Percentiles rank a stretch among this genome's conserved stretches.
These are phyloP conservation scores for Alcedo quadribrachys DNA, from an alignment of 2,797 vertebrate species.

Conservation along the genomic window DNA sequence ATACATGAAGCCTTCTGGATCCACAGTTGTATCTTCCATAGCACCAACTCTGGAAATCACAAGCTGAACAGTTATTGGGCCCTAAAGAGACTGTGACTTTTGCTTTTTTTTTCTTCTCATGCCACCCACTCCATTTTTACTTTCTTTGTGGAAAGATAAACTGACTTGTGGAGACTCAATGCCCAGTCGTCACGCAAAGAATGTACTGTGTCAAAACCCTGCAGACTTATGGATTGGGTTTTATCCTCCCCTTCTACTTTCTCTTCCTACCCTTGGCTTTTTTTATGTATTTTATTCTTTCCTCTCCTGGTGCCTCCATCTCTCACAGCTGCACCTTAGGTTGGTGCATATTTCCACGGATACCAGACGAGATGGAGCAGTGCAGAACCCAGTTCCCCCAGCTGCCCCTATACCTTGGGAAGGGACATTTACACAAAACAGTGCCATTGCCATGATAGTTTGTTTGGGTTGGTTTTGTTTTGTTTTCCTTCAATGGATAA, in stretches of 20 bases:
- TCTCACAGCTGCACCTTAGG: constrained; percentile 54
- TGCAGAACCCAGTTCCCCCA: constrained; percentile 65
- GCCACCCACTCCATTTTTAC: not conserved
- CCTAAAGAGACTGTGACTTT: constrained; percentile 46
- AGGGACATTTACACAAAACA: constrained; percentile 71
- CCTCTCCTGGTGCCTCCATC: constrained; percentile 45
- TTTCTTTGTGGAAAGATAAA: constrained; percentile 38
- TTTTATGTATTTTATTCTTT: constrained; percentile 74
- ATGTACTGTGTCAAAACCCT: constrained; percentile 70
- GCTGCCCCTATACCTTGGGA: constrained; percentile 70
- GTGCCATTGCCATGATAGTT: constrained; percentile 81
- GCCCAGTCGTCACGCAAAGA: constrained; percentile 65
- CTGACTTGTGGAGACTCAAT: constrained; percentile 26
- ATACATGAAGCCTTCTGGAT: constrained; percentile 42
- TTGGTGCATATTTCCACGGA: constrained; percentile 66
- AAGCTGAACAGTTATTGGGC: not conserved
- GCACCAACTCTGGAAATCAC: constrained; percentile 56
- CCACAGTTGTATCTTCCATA: constrained; percentile 57
- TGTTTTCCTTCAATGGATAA: constrained; percentile 72
- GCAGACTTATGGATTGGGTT: constrained; percentile 59
- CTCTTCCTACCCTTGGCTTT: constrained; percentile 54
- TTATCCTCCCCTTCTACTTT: not conserved
- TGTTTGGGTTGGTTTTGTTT: too few relatives aligned
- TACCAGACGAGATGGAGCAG: constrained; percentile 61
- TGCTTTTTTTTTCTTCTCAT: not conserved